These are phyloP conservation scores for Penaeus monodon DNA, from an alignment of 2,888 invertebrate genomes.

Conservation along the genomic window DNA sequence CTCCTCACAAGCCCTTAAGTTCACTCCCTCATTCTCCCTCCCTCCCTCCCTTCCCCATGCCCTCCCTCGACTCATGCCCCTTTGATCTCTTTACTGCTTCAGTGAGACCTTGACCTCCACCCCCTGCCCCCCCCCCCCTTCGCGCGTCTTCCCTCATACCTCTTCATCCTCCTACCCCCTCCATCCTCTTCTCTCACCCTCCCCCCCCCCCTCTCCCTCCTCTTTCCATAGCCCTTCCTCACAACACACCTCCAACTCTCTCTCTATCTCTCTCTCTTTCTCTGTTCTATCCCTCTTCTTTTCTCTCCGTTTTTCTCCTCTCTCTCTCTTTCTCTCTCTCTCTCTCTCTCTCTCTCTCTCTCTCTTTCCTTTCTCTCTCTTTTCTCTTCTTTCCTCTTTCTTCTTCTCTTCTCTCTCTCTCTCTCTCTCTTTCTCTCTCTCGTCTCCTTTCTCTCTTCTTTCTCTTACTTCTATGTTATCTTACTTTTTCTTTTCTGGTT, in stretches of 20 bases:
- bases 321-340: too few relatives aligned
- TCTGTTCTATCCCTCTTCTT: too few relatives aligned
- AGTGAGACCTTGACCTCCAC: not conserved
- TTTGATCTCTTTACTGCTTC: too few relatives aligned
- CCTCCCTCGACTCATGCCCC: not conserved
- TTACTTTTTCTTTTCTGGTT: too few relatives aligned
- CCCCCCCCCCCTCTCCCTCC: not conserved
- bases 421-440: too few relatives aligned
- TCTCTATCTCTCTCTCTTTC: not conserved
- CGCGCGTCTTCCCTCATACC: not conserved
- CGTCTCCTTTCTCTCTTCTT: too few relatives aligned
- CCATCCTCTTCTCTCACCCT: not conserved
- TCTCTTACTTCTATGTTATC: fast-evolving
- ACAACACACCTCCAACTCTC: not conserved
- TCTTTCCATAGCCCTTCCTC: not conserved
- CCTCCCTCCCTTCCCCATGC: not conserved
- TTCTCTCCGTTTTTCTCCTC: too few relatives aligned
- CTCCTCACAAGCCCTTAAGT: not conserved
- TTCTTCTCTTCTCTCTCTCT: too few relatives aligned
- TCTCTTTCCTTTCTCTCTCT: too few relatives aligned
- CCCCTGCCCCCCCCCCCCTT: not conserved
- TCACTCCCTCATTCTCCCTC: not conserved
- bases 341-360: too few relatives aligned
- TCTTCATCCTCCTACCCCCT: not conserved
- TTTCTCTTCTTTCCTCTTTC: too few relatives aligned